Evolutionary conservation across 2,797 vertebrate species (phyloP).

Genomic region (Cryptoblepharus egeriae): DNA sequence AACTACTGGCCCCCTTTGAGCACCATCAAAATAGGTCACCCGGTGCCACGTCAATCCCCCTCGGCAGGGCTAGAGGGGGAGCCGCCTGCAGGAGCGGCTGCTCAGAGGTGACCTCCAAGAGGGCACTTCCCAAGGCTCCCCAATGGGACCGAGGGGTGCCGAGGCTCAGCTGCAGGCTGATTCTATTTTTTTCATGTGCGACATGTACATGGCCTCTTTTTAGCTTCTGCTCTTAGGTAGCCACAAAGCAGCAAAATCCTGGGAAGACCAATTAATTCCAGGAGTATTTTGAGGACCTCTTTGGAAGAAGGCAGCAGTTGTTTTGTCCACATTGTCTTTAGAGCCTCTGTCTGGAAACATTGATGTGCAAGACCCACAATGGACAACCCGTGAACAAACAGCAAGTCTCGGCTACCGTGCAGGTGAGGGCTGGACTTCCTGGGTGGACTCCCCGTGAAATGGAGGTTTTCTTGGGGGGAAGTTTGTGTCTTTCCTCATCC

Average conservation of each 20-base stretch:
- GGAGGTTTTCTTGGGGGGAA: slow-evolving; percentile 18
- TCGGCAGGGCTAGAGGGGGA: background rate
- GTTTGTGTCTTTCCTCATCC: background rate
- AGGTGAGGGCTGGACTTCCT: slow-evolving; percentile 29
- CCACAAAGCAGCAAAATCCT: no score
- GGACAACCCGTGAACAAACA: background rate
- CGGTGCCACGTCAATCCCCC: background rate
- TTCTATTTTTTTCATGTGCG: background rate
- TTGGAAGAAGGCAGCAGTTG: slow-evolving; percentile 24
- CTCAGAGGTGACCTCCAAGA: slow-evolving; percentile 1
- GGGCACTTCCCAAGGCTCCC: background rate
- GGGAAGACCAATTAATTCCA: background rate
- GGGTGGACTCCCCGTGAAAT: background rate
- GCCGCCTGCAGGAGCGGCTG: background rate
- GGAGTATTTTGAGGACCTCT: background rate
- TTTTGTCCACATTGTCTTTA: background rate
- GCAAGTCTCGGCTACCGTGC: slow-evolving; percentile 34
- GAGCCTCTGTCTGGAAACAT: slow-evolving; percentile 42
- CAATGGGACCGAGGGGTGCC: background rate
- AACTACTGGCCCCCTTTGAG: slow-evolving; percentile 46
- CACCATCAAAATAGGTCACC: background rate
- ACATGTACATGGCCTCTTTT: background rate
- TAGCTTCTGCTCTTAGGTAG: background rate
- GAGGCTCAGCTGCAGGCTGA: background rate
- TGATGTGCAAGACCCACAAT: slow-evolving; percentile 19